phyloP scores from a whole-genome alignment of 2,113 vertebrate genomes.

The Ochotona curzoniae region DNA sequence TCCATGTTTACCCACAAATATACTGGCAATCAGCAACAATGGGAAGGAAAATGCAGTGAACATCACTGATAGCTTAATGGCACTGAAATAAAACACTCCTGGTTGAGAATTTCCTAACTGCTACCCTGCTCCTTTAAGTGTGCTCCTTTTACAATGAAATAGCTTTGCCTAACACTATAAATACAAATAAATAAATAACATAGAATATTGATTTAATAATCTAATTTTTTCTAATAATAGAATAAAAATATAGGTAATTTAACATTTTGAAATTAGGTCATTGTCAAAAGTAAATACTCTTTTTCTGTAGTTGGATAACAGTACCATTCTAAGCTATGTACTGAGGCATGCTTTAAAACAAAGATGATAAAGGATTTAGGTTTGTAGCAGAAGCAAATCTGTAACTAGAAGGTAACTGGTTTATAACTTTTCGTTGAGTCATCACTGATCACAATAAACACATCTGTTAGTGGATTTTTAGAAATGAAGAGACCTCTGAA shows the following conservation, averaged over 20 bases:
- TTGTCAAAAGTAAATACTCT: slow-evolving; percentile 76
- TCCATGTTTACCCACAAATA: slow-evolving; percentile 66
- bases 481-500: background rate
- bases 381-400: slow-evolving; percentile 77
- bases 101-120: slow-evolving; percentile 64
- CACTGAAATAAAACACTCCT: slow-evolving; percentile 81
- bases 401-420: slow-evolving; percentile 72
- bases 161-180: slow-evolving; percentile 63
- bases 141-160: slow-evolving; percentile 56
- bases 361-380: slow-evolving; percentile 80
- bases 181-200: slow-evolving; percentile 72
- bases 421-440: slow-evolving; percentile 76
- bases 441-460: slow-evolving; percentile 74
- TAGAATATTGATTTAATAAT: slow-evolving; percentile 73
- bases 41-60: slow-evolving; percentile 65
- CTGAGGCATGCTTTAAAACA: slow-evolving; percentile 75
- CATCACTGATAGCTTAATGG: slow-evolving; percentile 73
- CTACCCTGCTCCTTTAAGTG: slow-evolving; percentile 66
- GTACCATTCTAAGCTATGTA: slow-evolving; percentile 72
- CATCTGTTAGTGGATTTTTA: slow-evolving; percentile 20
- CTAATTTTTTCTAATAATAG: slow-evolving; percentile 68
- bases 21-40: slow-evolving; percentile 58
- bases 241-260: slow-evolving; percentile 70
- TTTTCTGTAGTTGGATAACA: slow-evolving; percentile 72
- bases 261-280: slow-evolving; percentile 80